Evolutionary conservation across 2,113 vertebrate genomes (phyloP).

Genomic region (Atherinomorus stipes): DNA sequence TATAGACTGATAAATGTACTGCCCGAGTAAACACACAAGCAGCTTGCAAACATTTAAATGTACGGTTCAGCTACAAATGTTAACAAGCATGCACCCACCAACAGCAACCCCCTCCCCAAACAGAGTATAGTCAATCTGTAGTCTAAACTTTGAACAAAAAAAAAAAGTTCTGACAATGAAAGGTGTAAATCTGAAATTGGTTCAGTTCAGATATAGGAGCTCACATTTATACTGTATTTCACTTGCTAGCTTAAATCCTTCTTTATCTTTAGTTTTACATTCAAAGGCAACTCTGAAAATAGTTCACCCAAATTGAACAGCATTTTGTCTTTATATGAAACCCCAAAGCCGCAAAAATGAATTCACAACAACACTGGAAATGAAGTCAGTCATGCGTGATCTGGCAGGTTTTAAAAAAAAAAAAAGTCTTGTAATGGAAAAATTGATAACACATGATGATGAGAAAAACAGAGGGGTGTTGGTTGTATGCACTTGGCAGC

Average conservation of each 20-base stretch:
- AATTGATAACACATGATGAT: constrained; percentile 67
- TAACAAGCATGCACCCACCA: neutral
- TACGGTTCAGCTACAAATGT: constrained; percentile 3
- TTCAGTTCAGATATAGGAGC: constrained; percentile 3
- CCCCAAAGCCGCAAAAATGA: constrained; percentile 10
- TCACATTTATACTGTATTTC: neutral
- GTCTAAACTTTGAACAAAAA: neutral
- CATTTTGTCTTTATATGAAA: constrained; percentile 11
- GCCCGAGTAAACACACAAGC: constrained; percentile 12
- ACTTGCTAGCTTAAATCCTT: constrained; percentile 17
- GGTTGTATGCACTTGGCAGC: constrained; percentile 29
- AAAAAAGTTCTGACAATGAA: neutral
- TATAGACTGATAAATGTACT: constrained; percentile 9
- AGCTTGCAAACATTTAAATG: constrained; percentile 5
- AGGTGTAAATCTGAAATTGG: constrained; percentile 10
- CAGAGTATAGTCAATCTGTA: constrained; percentile 8
- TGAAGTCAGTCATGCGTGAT: constrained; percentile 47
- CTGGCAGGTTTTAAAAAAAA: constrained; percentile 43
- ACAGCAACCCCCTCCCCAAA: neutral
- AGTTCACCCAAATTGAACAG: constrained; percentile 11
- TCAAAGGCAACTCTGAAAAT: constrained; percentile 39
- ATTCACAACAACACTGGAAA: constrained; percentile 11
- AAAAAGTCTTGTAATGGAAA: constrained; percentile 70
- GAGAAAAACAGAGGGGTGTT: constrained; percentile 42
- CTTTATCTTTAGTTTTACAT: constrained; percentile 24